These are phyloP conservation scores for Chionodraco myersi DNA, from an alignment of 2,113 vertebrate species.

Conservation along the genomic window DNA sequence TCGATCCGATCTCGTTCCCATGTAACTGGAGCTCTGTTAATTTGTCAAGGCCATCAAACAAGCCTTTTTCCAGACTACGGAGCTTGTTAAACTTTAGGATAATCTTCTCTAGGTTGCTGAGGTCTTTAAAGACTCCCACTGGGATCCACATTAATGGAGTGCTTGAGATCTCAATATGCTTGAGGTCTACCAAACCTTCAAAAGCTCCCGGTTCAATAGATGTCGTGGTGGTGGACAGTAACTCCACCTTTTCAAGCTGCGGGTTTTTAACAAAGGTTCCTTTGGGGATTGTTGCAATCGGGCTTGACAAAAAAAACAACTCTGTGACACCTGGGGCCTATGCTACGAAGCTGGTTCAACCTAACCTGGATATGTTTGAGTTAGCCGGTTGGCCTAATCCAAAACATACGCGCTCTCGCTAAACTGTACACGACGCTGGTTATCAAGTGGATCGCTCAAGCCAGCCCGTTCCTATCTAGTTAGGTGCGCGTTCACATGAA, in stretches of 20 bases:
- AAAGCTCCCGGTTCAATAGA: conserved; percentile 85
- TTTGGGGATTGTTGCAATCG: conserved; percentile 74
- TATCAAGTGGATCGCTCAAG: no score
- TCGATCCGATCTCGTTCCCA: conserved; percentile 75
- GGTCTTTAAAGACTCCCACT: conserved; percentile 80
- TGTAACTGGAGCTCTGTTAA: conserved; percentile 76
- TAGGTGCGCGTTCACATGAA: no score
- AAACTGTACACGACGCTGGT: no score
- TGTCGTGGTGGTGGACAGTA: conserved; percentile 73
- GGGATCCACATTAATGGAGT: conserved; percentile 71
- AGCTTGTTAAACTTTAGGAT: conserved; percentile 80
- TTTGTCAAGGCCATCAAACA: conserved; percentile 81
- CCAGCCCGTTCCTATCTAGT: no score
- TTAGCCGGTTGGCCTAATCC: no score
- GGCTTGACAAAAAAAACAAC: conserved; percentile 81
- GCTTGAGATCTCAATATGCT: conserved; percentile 77
- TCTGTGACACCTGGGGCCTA: conserved; percentile 67
- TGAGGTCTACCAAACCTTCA: conserved; percentile 77
- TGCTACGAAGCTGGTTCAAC: no score
- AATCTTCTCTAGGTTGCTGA: conserved; percentile 76
- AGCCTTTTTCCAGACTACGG: conserved; percentile 72
- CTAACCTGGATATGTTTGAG: no score
- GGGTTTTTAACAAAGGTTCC: conserved; percentile 80
- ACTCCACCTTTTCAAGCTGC: conserved; percentile 80
- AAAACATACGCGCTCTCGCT: no score